A percentile compares a stretch with the other conserved stretches of the same genome.
These are phyloP conservation scores for Leptinotarsa rubiginosa DNA, from an alignment of 2,888 invertebrate genomes.

Conservation along the genomic window DNA sequence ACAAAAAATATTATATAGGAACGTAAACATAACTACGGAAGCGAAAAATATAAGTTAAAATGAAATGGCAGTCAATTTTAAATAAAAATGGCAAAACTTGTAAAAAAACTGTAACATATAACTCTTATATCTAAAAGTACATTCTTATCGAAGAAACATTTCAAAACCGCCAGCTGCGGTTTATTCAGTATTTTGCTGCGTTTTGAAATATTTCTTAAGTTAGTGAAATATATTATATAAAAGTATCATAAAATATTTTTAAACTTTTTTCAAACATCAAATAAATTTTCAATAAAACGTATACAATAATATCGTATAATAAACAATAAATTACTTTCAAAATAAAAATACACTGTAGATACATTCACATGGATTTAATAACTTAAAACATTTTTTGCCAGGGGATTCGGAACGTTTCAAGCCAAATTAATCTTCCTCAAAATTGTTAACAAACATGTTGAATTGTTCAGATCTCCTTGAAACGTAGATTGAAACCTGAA, in stretches of 20 bases:
- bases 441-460: slow-evolving; percentile 1
- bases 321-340: slow-evolving; percentile 48
- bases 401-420: slow-evolving; percentile 14
- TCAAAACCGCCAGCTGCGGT: slow-evolving; percentile 37
- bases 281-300: slow-evolving; percentile 49
- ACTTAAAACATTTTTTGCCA: slow-evolving; percentile 12
- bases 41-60: slow-evolving; percentile 58
- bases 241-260: slow-evolving; percentile 52
- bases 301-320: slow-evolving; percentile 48
- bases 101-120: slow-evolving; percentile 53
- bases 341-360: slow-evolving; percentile 50
- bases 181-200: slow-evolving; percentile 31
- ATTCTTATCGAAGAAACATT: slow-evolving; percentile 38
- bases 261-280: slow-evolving; percentile 49
- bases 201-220: slow-evolving; percentile 46
- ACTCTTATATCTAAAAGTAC: slow-evolving; percentile 45
- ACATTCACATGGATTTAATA: slow-evolving; percentile 43
- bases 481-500: slow-evolving; percentile 39
- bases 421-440: neutral
- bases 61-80: slow-evolving; percentile 61
- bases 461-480: slow-evolving; percentile 40
- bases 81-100: slow-evolving; percentile 58
- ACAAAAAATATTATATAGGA: slow-evolving; percentile 58
- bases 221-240: slow-evolving; percentile 54
- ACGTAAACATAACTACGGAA: slow-evolving; percentile 61